Evolutionary conservation across 2,113 vertebrate species (phyloP), one percentile per base, ranked within the genome.

Genomic region (Chrysochloris asiatica): DNA sequence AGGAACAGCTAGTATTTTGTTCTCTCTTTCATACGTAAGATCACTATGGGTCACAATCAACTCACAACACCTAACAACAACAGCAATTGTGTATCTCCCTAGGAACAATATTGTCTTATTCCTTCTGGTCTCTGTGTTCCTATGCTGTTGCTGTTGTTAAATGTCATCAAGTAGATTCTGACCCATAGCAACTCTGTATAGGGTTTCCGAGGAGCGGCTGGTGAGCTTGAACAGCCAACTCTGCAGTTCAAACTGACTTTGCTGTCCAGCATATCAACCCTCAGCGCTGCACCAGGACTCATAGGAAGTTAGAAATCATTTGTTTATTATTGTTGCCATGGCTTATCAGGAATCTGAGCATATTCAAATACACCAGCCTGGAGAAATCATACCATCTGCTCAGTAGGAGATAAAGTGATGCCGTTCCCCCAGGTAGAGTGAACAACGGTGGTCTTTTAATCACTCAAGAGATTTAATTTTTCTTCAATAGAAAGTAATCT

Each of bases 391-490:
- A 30, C 6, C 6, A 61, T 28, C 22, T 33, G 24, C 30, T 93
- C 67, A 84, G 56, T 8, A 43, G 30, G 45, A 13, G 9, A 82
- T 38, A n/a, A 71, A 88, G 43, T 48, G 45, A 59, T 13, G 43
- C 3, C 72, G 4, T 59, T 87, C 77, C 21, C 59, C 17, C 30
- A 48, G 72, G 52, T 56, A 3, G 33, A 73, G 38, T 47, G 83
- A 76, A n/a, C n/a, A 33, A n/a, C n/a, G n/a, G 47, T 86, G 83
- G 13, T 73, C 28, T 56, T 93, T 89, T 92, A 89, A 82, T 92
- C 56, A 88, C 16, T 81, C 13, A 43, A 61, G 52, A 78, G 43
- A 14, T 19, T 24, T 50, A 59, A 48, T 38, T 88, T 86, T 82
- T 61, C 69, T 65, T 56, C 43, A 45, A 33, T 83, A 2, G 47